Percentiles rank a stretch among this genome's conserved stretches.
Evolutionary conservation across 2,797 vertebrate species (phyloP).

Genomic region (Microtus obscurus): DNA sequence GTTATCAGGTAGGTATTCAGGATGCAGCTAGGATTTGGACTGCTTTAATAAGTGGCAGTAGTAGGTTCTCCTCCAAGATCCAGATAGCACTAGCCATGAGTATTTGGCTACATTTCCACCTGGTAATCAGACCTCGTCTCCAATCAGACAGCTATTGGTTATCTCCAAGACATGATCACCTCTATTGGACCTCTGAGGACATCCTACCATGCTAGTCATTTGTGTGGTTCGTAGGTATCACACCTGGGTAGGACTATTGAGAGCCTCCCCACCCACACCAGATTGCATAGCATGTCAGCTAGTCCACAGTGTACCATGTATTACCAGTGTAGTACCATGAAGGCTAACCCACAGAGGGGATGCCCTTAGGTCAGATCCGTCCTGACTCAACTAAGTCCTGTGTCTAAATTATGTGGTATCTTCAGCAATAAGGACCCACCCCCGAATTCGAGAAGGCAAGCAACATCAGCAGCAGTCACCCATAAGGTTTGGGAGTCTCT

Average conservation of each 20-base stretch:
- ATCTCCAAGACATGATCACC: neutral
- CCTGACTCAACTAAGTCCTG: neutral
- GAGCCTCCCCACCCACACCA: neutral
- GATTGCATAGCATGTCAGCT: neutral
- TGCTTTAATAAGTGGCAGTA: neutral
- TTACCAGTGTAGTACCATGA: neutral
- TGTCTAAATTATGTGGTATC: neutral
- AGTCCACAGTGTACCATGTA: neutral
- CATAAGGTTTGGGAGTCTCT: neutral
- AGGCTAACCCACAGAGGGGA: neutral
- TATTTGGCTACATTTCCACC: neutral
- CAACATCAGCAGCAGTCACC: neutral
- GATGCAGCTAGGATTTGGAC: neutral
- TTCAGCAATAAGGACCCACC: neutral
- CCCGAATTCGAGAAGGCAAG: neutral
- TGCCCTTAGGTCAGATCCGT: neutral
- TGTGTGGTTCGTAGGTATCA: neutral
- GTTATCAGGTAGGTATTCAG: neutral
- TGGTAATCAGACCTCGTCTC: neutral
- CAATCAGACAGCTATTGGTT: neutral
- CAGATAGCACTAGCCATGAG: neutral
- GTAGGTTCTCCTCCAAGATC: neutral
- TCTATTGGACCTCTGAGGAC: neutral
- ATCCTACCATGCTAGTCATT: neutral
- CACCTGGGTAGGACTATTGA: neutral